Base-by-base conservation (phyloP, 2,888 invertebrate species). In the Lysandra bellargus region DNA sequence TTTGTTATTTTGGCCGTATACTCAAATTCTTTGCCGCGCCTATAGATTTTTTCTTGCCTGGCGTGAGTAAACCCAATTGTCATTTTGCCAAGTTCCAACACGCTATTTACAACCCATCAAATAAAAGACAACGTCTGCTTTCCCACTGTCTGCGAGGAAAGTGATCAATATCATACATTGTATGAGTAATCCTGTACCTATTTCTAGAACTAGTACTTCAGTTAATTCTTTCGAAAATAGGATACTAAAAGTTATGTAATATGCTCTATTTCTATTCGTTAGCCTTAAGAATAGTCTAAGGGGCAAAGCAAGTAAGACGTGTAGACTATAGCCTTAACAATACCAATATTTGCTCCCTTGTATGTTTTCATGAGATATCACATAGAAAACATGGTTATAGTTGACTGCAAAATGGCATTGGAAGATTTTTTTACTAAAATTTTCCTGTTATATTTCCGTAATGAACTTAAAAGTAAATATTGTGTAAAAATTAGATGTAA, bases 11-110 rank as follows among this genome's bases (percentile, higher is more conserved):
- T 33, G 4, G 33, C 30, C 7, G 69, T 14, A 33, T 4, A 30
- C 14, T 30, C 12, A 64, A 69, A 69, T 69, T 33, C 14, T 69
- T 33, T 33, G 14, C 9, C 14, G 69, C 4, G 33, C 69, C 69
- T 69, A 69, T 33, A 12, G 23, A 44, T 44, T 74, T 74, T 74
- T 74, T 74, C n/a, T 44, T n/a, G 73, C 7, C 7, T n/a, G 40
- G 17, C 40, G 73, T 74, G 40, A 44, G 73, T 74, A 37, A 74
- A 74, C 7, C 9, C 73, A 44, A 44, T 74, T 74, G 73, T 44
- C 73, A 44, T 44, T 74, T 74, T 44, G 73, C 73, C 74, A 74
- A 74, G n/a, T 44, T 44, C n/a, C 14, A 33, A 33, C 74, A 44
- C 44, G n/a, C 74, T 74, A 74, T 74, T 44, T 74, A 74, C 74